Base-by-base conservation (phyloP, 2,888 invertebrate genomes). In the Alcis repandata region DNA sequence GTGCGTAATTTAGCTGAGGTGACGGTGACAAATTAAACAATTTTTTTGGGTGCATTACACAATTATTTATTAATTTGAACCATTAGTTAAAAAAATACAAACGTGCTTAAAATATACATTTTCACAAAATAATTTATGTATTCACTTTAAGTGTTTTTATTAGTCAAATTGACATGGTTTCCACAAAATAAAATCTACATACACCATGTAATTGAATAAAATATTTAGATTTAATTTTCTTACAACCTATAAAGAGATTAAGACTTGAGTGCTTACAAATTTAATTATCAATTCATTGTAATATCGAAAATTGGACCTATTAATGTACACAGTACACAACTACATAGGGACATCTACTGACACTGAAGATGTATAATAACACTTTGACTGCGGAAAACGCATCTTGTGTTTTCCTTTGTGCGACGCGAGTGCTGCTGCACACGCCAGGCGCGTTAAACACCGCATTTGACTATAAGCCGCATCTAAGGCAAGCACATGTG, bases 281-380 rank as follows among this genome's bases (percentile, higher is more conserved):
- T 36, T 40, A 49, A 51, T 43, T 56, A 67, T 56, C 62, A 52
- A 71, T 71, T 67, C 59, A 59, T 43, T 59, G 52, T 57, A 71
- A 72, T 51, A 69, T 67, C 67, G 43, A 75, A 70, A 75, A 68
- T 73, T 69, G 67, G 63, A 68, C 65, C 57, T 69, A 75, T 60
- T 38, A 79, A 81, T 86, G 85, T 87, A 87, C 86, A 86, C 78
- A 85, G 84, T 86, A 87, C 84, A 87, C 70, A 87, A 79, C 2
- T 27, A 27, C 67, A 76, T 62, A 74, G 63, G 69, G 68, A 74
- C 73, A 77, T 68, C 73, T 75, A 63, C 51, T 20, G 0, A 38
- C 73, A 69, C 67, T 49, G 69, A 72, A 68, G 70, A 72, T 67
- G 64, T 68, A n/a, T 43, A 19, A 13, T 9, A n/a, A n/a, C n/a